Evolutionary conservation across 2,113 vertebrate species (phyloP).

Genomic region (Noctilio leporinus): DNA sequence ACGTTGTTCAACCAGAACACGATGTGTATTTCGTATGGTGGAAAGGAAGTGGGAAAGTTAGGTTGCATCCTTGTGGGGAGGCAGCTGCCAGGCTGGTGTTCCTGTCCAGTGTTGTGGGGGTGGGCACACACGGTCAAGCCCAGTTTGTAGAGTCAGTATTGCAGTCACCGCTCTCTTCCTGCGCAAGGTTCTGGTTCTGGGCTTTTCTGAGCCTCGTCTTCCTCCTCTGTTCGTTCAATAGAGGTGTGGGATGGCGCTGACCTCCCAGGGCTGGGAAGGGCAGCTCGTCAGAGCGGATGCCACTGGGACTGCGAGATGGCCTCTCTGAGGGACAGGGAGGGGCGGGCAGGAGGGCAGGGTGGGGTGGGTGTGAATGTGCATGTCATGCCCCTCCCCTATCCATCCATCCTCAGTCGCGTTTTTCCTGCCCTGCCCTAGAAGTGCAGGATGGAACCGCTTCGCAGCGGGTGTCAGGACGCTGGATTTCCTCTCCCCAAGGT

Average conservation of each 20-base stretch:
- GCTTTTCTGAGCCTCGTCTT: not conserved
- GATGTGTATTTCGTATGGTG: fast-evolving
- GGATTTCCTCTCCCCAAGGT: too few species aligned
- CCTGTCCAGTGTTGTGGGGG: fast-evolving
- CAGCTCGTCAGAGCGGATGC: not conserved
- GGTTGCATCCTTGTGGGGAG: fast-evolving
- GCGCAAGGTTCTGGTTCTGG: not conserved
- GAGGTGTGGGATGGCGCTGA: fast-evolving
- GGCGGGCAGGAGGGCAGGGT: fast-evolving
- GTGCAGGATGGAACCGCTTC: not conserved
- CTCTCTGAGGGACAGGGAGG: not conserved
- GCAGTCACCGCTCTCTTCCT: not conserved
- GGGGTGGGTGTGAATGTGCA: not conserved
- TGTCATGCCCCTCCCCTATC: fast-evolving
- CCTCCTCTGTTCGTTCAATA: not conserved
- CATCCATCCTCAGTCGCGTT: fast-evolving
- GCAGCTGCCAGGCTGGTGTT: not conserved
- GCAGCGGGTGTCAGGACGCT: not conserved
- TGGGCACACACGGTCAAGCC: not conserved
- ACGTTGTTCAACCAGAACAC: fast-evolving
- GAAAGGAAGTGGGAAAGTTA: fast-evolving
- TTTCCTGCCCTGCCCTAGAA: not conserved
- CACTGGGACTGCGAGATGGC: too few species aligned
- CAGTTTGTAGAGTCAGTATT: fast-evolving
- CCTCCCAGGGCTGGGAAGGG: not conserved